Conservation (phyloP, 2,888 invertebrate species). For the Didymodactylos carnosus region DNA sequence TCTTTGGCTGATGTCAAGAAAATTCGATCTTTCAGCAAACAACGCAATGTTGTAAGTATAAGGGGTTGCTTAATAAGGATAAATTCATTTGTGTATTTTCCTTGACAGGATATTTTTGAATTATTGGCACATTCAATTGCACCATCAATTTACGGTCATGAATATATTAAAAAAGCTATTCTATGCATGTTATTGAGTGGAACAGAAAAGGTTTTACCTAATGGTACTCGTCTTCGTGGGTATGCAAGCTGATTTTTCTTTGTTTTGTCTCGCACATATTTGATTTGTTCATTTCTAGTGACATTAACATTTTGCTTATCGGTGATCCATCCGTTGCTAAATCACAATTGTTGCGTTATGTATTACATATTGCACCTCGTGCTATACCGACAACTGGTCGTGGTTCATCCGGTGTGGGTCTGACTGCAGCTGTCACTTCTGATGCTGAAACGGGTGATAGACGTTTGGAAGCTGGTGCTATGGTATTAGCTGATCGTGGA, state of each 20-base stretch:
- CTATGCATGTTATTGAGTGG: slow-evolving; percentile 81
- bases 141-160: slow-evolving; percentile 90
- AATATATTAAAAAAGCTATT: slow-evolving; percentile 83
- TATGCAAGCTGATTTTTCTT: slow-evolving; percentile 34
- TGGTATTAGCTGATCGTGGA: slow-evolving; percentile 96
- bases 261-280: background rate
- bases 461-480: slow-evolving; percentile 85
- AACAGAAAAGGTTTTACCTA: slow-evolving; percentile 64
- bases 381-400: slow-evolving; percentile 91
- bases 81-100: background rate
- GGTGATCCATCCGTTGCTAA: slow-evolving; percentile 98
- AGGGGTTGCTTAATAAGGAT: background rate
- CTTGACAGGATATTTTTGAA: slow-evolving; percentile 55
- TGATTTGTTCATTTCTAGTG: slow-evolving; percentile 26
- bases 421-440: slow-evolving; percentile 69
- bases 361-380: slow-evolving; percentile 73
- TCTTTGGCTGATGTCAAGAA: slow-evolving; percentile 66
- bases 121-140: slow-evolving; percentile 72
- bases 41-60: background rate
- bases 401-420: slow-evolving; percentile 89
- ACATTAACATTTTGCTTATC: slow-evolving; percentile 74
- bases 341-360: slow-evolving; percentile 71
- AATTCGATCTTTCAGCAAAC: slow-evolving; percentile 50
- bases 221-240: slow-evolving; percentile 32
- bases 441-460: slow-evolving; percentile 31